A percentile compares a stretch with the other conserved stretches of the same genome.
Conservation (phyloP, 2,888 invertebrate species). For the Autographa gamma region DNA sequence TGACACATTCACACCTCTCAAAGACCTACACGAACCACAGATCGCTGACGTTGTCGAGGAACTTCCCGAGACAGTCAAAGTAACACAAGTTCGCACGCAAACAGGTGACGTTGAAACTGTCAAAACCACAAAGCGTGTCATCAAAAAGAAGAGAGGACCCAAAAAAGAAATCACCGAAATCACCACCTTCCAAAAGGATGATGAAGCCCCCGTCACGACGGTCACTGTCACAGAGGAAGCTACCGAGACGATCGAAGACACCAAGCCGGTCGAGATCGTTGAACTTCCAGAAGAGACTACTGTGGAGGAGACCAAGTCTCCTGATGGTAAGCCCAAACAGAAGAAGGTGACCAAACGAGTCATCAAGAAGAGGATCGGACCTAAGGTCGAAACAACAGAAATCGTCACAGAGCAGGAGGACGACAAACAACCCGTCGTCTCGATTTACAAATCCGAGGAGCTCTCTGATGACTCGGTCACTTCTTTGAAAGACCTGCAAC, state of each 20-base stretch:
- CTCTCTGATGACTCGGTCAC: neutral
- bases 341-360: neutral
- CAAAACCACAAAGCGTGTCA: constrained; percentile 58
- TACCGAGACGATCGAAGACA: neutral
- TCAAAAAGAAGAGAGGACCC: constrained; percentile 64
- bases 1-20: constrained; percentile 46
- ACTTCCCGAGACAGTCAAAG: neutral
- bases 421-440: neutral
- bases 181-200: neutral
- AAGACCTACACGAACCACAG: no score
- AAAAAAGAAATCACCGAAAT: constrained; percentile 55
- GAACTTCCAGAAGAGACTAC: neutral
- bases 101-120: constrained; percentile 35
- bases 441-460: neutral
- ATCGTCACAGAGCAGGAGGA: neutral
- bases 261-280: neutral
- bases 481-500: neutral
- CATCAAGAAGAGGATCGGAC: neutral
- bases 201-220: neutral
- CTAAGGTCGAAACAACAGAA: neutral
- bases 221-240: neutral
- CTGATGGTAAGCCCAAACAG: neutral
- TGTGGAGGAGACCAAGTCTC: neutral
- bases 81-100: neutral
- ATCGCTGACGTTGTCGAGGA: neutral